Percentiles rank a stretch among this genome's conserved stretches.
These are phyloP conservation scores for Pachycephus smyrnensis DNA, from an alignment of 2,888 invertebrate species.

Conservation along the genomic window DNA sequence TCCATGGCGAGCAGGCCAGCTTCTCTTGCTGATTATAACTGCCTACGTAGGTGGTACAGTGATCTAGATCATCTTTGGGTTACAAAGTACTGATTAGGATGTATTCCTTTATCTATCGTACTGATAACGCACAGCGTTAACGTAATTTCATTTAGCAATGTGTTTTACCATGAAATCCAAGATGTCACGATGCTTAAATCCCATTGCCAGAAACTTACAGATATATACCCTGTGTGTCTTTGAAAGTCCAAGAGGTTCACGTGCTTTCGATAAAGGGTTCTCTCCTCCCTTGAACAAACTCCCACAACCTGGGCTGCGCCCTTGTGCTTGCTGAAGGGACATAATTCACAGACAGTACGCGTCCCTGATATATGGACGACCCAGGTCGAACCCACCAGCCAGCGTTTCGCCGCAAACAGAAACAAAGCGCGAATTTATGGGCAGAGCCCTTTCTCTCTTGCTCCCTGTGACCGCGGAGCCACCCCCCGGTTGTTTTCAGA, in stretches of 20 bases:
- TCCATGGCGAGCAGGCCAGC: background rate
- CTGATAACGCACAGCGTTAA: background rate
- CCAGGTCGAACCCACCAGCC: constrained; percentile 19
- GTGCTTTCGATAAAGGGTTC: background rate
- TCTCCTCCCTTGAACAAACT: background rate
- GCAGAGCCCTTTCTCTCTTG: background rate
- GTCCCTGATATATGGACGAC: constrained; percentile 24
- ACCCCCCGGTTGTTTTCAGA: background rate
- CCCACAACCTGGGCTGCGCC: background rate
- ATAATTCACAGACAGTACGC: constrained; percentile 22
- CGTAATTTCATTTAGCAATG: background rate
- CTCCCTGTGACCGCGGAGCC: background rate
- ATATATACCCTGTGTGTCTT: background rate
- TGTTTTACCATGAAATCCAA: background rate
- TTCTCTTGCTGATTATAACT: background rate
- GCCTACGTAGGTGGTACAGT: background rate
- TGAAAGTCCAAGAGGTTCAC: background rate
- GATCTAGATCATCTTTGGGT: background rate
- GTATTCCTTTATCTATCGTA: background rate
- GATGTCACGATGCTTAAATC: background rate
- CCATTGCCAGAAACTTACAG: background rate
- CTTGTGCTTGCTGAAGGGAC: constrained; percentile 7
- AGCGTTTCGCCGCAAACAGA: constrained; percentile 32
- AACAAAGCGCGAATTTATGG: constrained; percentile 40
- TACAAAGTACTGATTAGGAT: background rate